phyloP scores from a whole-genome alignment of 2,888 invertebrate species.

The Eristalis pertinax region DNA sequence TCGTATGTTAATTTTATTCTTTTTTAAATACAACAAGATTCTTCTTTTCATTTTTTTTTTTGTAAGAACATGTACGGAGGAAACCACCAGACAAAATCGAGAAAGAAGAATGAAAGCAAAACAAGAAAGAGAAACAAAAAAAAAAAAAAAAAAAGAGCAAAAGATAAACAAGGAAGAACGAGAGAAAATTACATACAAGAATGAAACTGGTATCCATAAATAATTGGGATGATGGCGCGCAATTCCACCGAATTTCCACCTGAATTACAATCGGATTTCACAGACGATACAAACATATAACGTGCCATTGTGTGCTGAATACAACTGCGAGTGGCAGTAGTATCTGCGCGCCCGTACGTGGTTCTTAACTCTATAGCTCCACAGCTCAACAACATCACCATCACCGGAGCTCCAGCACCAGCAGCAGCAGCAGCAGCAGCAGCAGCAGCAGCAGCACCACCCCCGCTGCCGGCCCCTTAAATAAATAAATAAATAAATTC shows the following conservation, averaged over 20 bases:
- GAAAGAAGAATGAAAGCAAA: constrained; percentile 18
- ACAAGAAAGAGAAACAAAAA: constrained; percentile 19
- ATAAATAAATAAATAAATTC: constrained; percentile 67
- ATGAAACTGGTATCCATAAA: constrained; percentile 69
- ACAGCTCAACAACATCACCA: no score
- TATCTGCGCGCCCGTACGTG: constrained; percentile 22
- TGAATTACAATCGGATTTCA: constrained; percentile 68
- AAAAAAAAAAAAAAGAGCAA: constrained; percentile 28
- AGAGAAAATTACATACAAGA: constrained; percentile 41
- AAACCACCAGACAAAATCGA: constrained; percentile 42
- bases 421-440: no score
- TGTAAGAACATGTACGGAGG: constrained; percentile 25
- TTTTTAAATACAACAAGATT: constrained; percentile 40
- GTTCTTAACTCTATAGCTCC: constrained; percentile 22
- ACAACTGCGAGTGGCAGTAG: constrained; percentile 33
- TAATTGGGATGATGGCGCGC: constrained; percentile 70
- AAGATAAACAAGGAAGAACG: constrained; percentile 37
- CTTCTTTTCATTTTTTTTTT: no score
- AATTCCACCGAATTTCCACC: constrained; percentile 71
- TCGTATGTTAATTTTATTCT: constrained; percentile 41
- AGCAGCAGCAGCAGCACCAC: no score
- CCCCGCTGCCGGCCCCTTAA: constrained; percentile 56
- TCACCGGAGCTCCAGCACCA: no score
- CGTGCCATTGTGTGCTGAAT: constrained; percentile 38
- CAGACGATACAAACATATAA: constrained; percentile 60